phyloP scores from a whole-genome alignment of 1,140 invertebrate genomes.

The Schlechtendalia chinensis region DNA sequence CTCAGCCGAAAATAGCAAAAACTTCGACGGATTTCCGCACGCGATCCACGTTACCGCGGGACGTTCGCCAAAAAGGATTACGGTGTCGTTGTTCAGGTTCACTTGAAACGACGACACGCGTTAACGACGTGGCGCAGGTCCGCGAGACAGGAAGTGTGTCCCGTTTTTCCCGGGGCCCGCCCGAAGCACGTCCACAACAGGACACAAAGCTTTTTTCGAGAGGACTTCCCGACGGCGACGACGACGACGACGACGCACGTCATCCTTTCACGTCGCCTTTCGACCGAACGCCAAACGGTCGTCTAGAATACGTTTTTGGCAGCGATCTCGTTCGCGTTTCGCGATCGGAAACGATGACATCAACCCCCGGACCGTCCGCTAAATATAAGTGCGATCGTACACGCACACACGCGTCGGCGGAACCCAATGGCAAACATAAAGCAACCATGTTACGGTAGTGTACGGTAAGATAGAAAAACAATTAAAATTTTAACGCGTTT shows the following conservation, averaged over 20 bases:
- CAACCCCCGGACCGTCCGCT: no score
- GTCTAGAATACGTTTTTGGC: not conserved
- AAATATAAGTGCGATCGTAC: not conserved
- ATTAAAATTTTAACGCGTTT: constrained; percentile 2
- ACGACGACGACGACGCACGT: no score
- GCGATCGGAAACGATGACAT: no score
- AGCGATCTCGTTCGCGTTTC: no score
- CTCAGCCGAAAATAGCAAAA: no score
- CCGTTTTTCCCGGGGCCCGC: not conserved
- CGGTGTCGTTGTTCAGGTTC: not conserved
- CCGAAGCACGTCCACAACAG: no score
- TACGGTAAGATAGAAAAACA: not conserved
- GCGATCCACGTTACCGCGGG: no score
- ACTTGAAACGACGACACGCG: constrained; percentile 4
- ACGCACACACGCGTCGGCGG: not conserved
- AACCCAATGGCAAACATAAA: not conserved
- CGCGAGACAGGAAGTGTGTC: not conserved
- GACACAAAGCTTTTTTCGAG: no score
- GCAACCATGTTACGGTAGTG: not conserved
- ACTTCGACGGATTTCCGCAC: no score
- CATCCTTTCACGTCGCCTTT: no score
- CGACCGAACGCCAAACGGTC: no score
- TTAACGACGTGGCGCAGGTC: not conserved
- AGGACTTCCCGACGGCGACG: no score
- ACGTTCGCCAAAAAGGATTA: constrained; percentile 13